These are phyloP conservation scores for Fabriciana adippe DNA, from an alignment of 2,888 invertebrate species.

Conservation along the genomic window DNA sequence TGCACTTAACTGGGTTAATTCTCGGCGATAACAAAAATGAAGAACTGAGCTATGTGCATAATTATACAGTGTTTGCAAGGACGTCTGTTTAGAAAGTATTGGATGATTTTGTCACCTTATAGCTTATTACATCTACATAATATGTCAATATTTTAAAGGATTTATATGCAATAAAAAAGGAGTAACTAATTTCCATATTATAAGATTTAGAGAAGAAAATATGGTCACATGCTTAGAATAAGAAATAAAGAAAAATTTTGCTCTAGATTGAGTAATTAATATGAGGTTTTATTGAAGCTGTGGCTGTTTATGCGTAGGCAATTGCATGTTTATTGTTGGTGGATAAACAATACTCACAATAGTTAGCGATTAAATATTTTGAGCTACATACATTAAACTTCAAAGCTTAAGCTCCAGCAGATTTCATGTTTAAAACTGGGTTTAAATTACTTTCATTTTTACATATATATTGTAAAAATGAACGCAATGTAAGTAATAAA, in stretches of 20 bases:
- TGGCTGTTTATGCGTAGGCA: background rate
- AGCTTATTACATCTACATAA: background rate
- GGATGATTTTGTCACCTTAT: background rate
- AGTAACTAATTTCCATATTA: background rate
- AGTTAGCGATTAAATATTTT: too few relatives aligned
- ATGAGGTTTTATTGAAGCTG: background rate
- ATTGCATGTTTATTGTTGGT: background rate
- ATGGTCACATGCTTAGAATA: too few relatives aligned
- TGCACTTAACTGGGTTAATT: slow-evolving; percentile 55
- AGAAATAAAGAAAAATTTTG: background rate
- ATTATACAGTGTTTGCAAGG: slow-evolving; percentile 28
- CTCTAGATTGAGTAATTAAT: too few relatives aligned
- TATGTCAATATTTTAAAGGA: background rate
- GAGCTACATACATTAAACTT: too few relatives aligned
- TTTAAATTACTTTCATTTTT: too few relatives aligned
- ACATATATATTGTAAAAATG: too few relatives aligned
- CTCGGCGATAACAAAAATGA: slow-evolving; percentile 50
- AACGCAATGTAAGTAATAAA: too few relatives aligned
- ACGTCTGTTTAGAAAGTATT: slow-evolving; percentile 9
- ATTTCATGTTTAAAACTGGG: too few relatives aligned
- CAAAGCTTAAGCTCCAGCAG: too few relatives aligned
- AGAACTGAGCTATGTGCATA: slow-evolving; percentile 36
- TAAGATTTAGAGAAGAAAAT: too few relatives aligned
- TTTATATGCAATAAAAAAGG: background rate
- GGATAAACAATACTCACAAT: too few relatives aligned